Conservation (phyloP, 2,113 vertebrate species). For the Sinosuthora webbiana region DNA sequence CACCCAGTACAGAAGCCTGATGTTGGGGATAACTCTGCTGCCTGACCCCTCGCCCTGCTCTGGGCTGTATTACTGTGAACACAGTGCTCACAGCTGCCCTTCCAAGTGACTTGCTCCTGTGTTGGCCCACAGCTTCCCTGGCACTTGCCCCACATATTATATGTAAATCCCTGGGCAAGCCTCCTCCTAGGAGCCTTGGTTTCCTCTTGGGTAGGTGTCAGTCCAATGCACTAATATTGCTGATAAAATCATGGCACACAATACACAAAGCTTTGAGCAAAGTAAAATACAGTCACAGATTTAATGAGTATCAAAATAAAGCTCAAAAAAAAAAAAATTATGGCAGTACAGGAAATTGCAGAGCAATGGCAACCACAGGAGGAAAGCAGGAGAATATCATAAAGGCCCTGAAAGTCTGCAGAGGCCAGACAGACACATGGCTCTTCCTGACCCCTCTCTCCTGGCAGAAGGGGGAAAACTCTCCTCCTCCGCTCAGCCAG, state of each 20-base stretch:
- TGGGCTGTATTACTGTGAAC: background rate
- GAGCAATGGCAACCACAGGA: background rate
- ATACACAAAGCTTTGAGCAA: background rate
- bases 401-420: background rate
- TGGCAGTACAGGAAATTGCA: background rate
- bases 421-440: background rate
- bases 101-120: background rate
- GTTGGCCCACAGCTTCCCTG: background rate
- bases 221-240: background rate
- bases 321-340: background rate
- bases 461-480: background rate
- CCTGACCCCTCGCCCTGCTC: background rate
- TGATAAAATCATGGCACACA: background rate
- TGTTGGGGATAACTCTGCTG: background rate
- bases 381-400: background rate
- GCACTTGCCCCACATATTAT: background rate
- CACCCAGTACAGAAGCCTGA: background rate
- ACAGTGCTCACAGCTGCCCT: background rate
- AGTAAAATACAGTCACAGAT: background rate
- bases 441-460: background rate
- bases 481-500: background rate
- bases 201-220: background rate
- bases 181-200: background rate
- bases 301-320: background rate
- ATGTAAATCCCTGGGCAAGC: background rate